These are phyloP conservation scores for Sclerurus mexicanus DNA, from an alignment of 2,113 vertebrate genomes.

Conservation along the genomic window DNA sequence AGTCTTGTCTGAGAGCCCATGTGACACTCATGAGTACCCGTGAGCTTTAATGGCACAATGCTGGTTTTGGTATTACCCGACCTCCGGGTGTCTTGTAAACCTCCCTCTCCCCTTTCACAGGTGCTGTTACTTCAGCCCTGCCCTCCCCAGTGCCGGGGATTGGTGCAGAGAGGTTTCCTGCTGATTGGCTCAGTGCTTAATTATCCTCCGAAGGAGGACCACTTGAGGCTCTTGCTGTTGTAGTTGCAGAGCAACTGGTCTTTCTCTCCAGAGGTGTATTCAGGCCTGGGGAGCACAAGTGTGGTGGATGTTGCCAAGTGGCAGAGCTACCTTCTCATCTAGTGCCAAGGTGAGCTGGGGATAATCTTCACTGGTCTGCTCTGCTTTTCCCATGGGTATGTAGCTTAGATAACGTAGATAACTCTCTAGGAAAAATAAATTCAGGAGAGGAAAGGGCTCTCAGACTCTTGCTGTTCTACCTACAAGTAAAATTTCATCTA, in stretches of 20 bases:
- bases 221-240: background rate
- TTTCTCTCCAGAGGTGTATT: background rate
- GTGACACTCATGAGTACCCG: background rate
- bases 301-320: background rate
- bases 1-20: background rate
- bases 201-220: background rate
- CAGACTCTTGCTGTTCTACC: background rate
- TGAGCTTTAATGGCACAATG: background rate
- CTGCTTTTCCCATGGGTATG: background rate
- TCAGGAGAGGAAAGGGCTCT: background rate
- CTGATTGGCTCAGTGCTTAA: background rate
- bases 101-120: background rate
- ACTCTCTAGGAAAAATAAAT: background rate
- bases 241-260: background rate
- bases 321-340: background rate
- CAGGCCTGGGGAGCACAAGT: background rate
- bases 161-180: background rate
- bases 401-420: background rate
- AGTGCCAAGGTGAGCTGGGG: background rate
- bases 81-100: background rate
- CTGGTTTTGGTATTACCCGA: background rate
- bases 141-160: background rate
- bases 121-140: background rate
- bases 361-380: background rate
- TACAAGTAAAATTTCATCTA: background rate